A percentile compares a stretch with the other conserved stretches of the same genome.
Conservation (phyloP, 2,113 vertebrate genomes). For the Elephantulus edwardii region DNA sequence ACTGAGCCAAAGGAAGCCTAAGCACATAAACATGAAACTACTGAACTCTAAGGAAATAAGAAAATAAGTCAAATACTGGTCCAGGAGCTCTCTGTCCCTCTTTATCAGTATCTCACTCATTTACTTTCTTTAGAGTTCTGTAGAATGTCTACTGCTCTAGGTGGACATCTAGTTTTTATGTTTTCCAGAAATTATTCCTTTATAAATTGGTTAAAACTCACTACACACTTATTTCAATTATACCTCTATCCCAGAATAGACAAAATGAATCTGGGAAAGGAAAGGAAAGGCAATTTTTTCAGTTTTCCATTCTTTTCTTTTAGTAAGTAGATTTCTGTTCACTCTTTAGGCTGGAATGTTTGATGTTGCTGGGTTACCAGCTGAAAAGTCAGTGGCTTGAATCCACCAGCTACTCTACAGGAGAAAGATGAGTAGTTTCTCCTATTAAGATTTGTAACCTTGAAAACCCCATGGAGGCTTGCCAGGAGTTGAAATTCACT, state of each 20-base stretch:
- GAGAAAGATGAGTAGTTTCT: no score
- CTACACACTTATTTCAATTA: neutral
- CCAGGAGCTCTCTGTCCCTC: conserved; percentile 14
- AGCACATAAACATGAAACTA: conserved; percentile 52
- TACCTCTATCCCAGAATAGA: neutral
- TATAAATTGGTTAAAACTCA: neutral
- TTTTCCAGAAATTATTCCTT: conserved; percentile 23
- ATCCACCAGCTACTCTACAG: no score
- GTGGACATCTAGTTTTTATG: neutral
- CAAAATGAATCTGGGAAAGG: neutral
- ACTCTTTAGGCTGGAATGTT: neutral
- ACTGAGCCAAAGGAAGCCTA: conserved; percentile 40
- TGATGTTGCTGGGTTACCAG: neutral
- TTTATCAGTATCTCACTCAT: neutral
- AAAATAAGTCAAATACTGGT: neutral
- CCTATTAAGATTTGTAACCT: no score
- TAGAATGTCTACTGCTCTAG: neutral
- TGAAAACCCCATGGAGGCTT: no score
- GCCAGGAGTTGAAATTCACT: no score
- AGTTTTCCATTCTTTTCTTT: neutral
- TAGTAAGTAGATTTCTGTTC: neutral
- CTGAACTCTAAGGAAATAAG: conserved; percentile 56
- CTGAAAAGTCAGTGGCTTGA: no score
- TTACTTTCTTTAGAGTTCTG: neutral
- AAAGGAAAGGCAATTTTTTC: no score